phyloP scores from a whole-genome alignment of 1,140 invertebrate species.

The Monochamus saltuarius region DNA sequence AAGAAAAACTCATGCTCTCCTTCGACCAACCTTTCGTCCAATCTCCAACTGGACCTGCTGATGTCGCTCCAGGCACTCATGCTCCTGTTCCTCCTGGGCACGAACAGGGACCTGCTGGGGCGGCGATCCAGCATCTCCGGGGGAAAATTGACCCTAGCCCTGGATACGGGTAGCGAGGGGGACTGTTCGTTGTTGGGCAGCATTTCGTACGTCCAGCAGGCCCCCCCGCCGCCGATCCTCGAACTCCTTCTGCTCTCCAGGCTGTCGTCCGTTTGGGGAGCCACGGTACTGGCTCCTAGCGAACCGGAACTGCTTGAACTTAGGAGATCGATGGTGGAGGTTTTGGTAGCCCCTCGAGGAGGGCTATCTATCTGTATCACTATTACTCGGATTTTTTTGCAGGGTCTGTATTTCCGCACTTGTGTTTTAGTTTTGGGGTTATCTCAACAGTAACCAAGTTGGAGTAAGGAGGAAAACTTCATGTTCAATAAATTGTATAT shows the following conservation, averaged over 20 bases:
- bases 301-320: slow-evolving; percentile 8
- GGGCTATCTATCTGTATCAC: neutral
- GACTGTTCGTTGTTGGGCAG: slow-evolving; percentile 53
- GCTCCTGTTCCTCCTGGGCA: slow-evolving; percentile 62
- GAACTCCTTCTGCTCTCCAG: slow-evolving; percentile 39
- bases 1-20: too few species aligned
- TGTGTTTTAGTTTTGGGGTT: too few species aligned
- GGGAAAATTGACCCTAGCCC: slow-evolving; percentile 67
- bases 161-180: slow-evolving; percentile 50
- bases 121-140: slow-evolving; percentile 63
- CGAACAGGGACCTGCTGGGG: slow-evolving; percentile 57
- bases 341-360: neutral
- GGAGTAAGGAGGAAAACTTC: too few species aligned
- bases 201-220: slow-evolving; percentile 59
- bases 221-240: slow-evolving; percentile 40
- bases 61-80: slow-evolving; percentile 85
- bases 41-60: slow-evolving; percentile 74
- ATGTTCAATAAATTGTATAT: too few species aligned
- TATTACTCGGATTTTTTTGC: neutral
- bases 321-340: slow-evolving; percentile 15
- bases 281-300: slow-evolving; percentile 35
- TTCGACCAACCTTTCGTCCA: slow-evolving; percentile 72
- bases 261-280: slow-evolving; percentile 28
- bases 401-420: too few species aligned
- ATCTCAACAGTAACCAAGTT: too few species aligned